A percentile compares a stretch with the other conserved stretches of the same genome.
These are phyloP conservation scores for Macrostomum cliftonense DNA, from an alignment of 2,888 invertebrate species.

Conservation along the genomic window DNA sequence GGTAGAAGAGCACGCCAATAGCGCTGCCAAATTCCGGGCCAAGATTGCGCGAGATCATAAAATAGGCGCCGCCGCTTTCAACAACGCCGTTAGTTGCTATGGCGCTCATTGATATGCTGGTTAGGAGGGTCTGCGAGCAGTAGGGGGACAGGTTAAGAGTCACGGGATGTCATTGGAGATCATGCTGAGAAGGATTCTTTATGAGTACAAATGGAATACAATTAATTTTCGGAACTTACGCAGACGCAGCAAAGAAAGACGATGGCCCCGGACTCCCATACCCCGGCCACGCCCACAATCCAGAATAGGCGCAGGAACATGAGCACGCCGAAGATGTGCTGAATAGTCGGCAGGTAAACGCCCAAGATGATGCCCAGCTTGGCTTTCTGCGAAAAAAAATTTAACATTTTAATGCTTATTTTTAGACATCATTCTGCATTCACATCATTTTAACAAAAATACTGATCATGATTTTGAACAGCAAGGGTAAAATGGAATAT, in stretches of 20 bases:
- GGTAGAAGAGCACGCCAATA: constrained; percentile 19
- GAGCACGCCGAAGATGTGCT: constrained; percentile 21
- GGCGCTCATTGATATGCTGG: constrained; percentile 20
- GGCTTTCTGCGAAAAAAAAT: constrained; percentile 14
- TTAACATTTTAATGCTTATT: no score
- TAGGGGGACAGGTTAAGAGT: no score
- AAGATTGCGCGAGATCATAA: constrained; percentile 20
- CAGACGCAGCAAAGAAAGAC: constrained; percentile 20
- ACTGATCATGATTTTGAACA: no score
- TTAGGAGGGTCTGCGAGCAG: constrained; percentile 17
- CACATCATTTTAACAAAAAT: no score
- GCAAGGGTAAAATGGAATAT: no score
- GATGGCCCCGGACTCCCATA: constrained; percentile 16
- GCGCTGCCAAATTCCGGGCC: constrained; percentile 20
- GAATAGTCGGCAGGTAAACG: constrained; percentile 20
- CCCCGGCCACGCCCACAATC: constrained; percentile 18
- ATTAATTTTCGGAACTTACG: no score
- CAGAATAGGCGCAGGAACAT: constrained; percentile 20
- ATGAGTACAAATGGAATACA: no score
- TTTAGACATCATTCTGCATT: no score
- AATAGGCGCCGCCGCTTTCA: constrained; percentile 20
- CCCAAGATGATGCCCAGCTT: constrained; percentile 18
- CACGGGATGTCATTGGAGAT: no score
- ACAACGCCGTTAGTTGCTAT: constrained; percentile 20
- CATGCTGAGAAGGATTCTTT: no score